Conservation (phyloP, 1,140 invertebrate genomes). For the Limonius californicus region DNA sequence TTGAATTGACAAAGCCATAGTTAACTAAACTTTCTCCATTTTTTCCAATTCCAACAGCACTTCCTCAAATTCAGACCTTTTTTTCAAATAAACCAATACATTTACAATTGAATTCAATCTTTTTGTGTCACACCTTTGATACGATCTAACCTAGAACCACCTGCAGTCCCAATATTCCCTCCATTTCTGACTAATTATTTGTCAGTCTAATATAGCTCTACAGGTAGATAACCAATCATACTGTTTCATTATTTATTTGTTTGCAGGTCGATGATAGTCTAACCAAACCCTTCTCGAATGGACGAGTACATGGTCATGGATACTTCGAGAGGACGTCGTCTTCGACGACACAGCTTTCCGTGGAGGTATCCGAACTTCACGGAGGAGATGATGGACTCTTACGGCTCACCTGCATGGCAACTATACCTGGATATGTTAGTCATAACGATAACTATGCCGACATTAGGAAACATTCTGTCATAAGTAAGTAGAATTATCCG, state of each 20-base stretch:
- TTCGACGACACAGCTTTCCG: constrained; percentile 52
- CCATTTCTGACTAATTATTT: too few relatives aligned
- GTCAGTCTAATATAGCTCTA: too few relatives aligned
- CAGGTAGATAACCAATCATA: too few relatives aligned
- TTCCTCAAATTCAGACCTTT: too few relatives aligned
- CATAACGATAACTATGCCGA: constrained; percentile 64
- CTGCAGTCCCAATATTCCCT: too few relatives aligned
- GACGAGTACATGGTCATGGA: constrained; percentile 40
- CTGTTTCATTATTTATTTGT: background rate
- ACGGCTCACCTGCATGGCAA: constrained; percentile 66
- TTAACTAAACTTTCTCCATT: too few relatives aligned
- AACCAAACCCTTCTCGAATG: constrained; percentile 44
- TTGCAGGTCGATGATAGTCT: constrained; percentile 40
- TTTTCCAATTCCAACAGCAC: too few relatives aligned
- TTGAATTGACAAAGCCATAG: too few relatives aligned
- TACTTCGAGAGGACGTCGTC: constrained; percentile 41
- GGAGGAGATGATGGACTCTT: constrained; percentile 61
- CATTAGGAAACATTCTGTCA: constrained; percentile 60
- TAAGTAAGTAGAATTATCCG: constrained; percentile 58
- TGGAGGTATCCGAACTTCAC: constrained; percentile 62
- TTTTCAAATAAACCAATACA: too few relatives aligned
- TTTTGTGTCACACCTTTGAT: too few relatives aligned
- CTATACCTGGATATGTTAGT: constrained; percentile 64
- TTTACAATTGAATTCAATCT: too few relatives aligned
- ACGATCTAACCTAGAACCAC: too few relatives aligned